Evolutionary conservation across 2,113 vertebrate genomes (phyloP).

Genomic region (Corythaixoides concolor): DNA sequence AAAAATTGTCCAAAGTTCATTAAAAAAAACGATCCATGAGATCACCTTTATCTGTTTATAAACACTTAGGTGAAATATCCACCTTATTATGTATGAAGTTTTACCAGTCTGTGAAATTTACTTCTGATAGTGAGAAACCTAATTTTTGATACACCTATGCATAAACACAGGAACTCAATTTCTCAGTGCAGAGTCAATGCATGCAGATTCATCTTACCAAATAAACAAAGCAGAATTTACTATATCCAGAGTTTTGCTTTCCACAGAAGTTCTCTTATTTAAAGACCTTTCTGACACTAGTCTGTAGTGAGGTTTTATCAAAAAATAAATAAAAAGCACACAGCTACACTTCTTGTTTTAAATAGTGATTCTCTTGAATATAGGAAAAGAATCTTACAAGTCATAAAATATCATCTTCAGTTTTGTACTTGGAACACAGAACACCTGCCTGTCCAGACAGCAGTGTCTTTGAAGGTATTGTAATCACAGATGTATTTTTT

Average conservation of each 20-base stretch:
- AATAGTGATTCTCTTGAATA: neutral
- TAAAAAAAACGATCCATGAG: neutral
- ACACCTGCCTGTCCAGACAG: accelerated
- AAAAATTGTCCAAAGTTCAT: neutral
- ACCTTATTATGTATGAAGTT: neutral
- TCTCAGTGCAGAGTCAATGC: neutral
- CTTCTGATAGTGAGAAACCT: neutral
- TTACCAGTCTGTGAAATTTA: neutral
- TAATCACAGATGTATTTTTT: neutral
- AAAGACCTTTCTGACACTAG: neutral
- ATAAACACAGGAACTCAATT: neutral
- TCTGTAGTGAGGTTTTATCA: neutral
- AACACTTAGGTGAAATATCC: neutral
- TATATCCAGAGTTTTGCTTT: neutral
- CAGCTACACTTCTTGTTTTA: neutral
- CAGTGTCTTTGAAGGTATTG: neutral
- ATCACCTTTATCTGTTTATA: neutral
- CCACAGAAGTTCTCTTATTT: neutral
- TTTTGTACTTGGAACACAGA: neutral
- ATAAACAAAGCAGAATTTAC: neutral
- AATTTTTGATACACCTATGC: neutral
- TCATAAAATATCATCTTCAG: neutral
- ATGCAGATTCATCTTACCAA: neutral
- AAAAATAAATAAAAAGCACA: neutral
- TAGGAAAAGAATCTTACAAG: neutral